Conservation (phyloP, 23 tunicate species). For the Aplidium turbinatum region DNA sequence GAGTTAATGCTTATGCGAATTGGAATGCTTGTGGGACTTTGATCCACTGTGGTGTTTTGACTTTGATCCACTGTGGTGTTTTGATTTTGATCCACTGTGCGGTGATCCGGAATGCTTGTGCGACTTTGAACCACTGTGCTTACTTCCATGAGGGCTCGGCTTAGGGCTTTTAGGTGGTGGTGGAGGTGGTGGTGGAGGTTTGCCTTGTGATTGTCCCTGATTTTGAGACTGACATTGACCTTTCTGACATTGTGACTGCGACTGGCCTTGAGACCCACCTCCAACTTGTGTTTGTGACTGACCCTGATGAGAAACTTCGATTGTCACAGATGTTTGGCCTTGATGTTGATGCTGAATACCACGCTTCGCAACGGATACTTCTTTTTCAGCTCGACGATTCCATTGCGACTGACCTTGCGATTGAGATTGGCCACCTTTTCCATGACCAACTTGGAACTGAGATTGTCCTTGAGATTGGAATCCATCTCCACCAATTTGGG, state of each 20-base stretch:
- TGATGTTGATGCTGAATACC: conserved; percentile 28
- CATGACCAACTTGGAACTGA: conserved; percentile 6
- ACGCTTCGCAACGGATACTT: conserved; percentile 1
- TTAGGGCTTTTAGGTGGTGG: conserved; percentile 22
- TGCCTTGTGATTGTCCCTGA: conserved; percentile 4
- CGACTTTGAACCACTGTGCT: neutral
- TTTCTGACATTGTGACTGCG: neutral
- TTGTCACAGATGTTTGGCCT: conserved; percentile 25
- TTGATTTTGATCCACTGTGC: conserved; percentile 5
- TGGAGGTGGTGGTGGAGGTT: conserved; percentile 33
- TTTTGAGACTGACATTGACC: conserved; percentile 15
- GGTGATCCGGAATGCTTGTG: neutral
- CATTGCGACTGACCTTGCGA: neutral
- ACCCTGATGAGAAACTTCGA: conserved; percentile 11
- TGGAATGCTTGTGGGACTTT: no score
- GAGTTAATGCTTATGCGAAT: no score
- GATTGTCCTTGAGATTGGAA: conserved; percentile 1
- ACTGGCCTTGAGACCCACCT: conserved; percentile 2
- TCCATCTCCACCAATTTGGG: neutral
- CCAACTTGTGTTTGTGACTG: neutral
- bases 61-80: conserved; percentile 11
- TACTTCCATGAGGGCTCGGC: neutral
- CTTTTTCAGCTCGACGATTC: neutral
- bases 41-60: conserved; percentile 4
- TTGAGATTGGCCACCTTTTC: conserved; percentile 1